phyloP scores from a whole-genome alignment of 1,140 invertebrate species.

The Brachionus calyciflorus region DNA sequence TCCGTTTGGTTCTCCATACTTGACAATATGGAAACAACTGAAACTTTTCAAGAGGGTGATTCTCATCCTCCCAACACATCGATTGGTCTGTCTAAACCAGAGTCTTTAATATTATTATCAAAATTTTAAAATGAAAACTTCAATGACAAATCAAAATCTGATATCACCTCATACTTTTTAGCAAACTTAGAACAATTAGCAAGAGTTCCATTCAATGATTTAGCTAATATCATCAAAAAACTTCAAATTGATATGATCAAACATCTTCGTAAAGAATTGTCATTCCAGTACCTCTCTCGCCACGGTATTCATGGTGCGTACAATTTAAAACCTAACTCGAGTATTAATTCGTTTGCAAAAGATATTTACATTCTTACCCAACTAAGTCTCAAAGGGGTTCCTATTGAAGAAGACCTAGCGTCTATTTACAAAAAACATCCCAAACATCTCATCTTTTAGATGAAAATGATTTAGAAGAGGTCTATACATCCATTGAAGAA shows the following conservation, averaged over 20 bases:
- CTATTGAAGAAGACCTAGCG: no score
- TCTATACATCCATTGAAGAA: background rate
- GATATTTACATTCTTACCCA: background rate
- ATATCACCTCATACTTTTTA: background rate
- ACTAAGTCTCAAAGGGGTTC: background rate
- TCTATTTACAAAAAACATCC: background rate
- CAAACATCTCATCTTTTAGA: background rate
- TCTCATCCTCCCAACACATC: no score
- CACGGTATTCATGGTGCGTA: no score
- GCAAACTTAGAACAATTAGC: background rate
- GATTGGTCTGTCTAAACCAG: no score
- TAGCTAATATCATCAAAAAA: background rate
- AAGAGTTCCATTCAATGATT: background rate
- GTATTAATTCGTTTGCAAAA: background rate
- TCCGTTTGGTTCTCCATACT: no score
- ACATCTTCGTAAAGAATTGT: no score
- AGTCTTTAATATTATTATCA: no score
- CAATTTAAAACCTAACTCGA: background rate
- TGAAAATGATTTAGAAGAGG: background rate
- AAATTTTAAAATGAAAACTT: no score
- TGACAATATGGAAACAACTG: no score
- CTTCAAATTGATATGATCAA: background rate
- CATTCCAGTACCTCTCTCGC: no score
- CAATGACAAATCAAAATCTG: no score
- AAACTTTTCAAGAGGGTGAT: no score